Percentiles rank a stretch among this genome's conserved stretches.
phyloP scores from a whole-genome alignment of 2,888 invertebrate genomes.

The Chrysolina haemoptera region DNA sequence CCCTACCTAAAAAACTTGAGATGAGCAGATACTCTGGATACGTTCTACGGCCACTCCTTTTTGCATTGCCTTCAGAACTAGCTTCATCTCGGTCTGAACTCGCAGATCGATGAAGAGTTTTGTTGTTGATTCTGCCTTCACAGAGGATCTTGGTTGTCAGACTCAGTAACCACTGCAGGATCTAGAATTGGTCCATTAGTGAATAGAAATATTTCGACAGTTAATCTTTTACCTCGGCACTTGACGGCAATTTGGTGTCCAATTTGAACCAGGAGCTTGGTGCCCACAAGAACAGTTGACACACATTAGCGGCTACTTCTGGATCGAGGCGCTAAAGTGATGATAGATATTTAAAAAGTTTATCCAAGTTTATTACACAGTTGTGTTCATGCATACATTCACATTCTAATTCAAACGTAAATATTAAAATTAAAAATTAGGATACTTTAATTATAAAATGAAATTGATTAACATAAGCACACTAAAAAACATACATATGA shows the following conservation, averaged over 20 bases:
- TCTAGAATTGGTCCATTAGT: slow-evolving; percentile 68
- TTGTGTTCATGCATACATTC: too few relatives aligned
- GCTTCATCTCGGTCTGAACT: slow-evolving; percentile 23
- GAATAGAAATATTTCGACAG: neutral
- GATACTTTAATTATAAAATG: too few relatives aligned
- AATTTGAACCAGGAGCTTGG: slow-evolving; percentile 78
- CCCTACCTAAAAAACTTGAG: slow-evolving; percentile 78
- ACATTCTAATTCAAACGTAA: too few relatives aligned
- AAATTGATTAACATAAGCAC: too few relatives aligned
- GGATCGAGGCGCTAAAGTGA: slow-evolving; percentile 71
- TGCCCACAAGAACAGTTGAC: slow-evolving; percentile 83
- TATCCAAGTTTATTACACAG: too few relatives aligned
- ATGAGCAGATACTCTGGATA: slow-evolving; percentile 82
- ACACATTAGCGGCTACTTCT: slow-evolving; percentile 82
- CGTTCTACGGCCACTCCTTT: slow-evolving; percentile 72
- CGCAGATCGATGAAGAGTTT: slow-evolving; percentile 38
- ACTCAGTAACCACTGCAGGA: slow-evolving; percentile 82
- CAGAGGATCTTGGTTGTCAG: slow-evolving; percentile 83
- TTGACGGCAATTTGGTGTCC: slow-evolving; percentile 73
- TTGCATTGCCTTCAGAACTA: slow-evolving; percentile 11
- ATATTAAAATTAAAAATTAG: too few relatives aligned
- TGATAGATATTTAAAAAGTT: slow-evolving; percentile 25
- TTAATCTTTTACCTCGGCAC: slow-evolving; percentile 72
- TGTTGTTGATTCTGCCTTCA: slow-evolving; percentile 70
- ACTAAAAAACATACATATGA: too few relatives aligned